Conservation (phyloP, 30 jellyfish, hydroid and myxozoan genomes). For the Turritopsis rubra region DNA sequence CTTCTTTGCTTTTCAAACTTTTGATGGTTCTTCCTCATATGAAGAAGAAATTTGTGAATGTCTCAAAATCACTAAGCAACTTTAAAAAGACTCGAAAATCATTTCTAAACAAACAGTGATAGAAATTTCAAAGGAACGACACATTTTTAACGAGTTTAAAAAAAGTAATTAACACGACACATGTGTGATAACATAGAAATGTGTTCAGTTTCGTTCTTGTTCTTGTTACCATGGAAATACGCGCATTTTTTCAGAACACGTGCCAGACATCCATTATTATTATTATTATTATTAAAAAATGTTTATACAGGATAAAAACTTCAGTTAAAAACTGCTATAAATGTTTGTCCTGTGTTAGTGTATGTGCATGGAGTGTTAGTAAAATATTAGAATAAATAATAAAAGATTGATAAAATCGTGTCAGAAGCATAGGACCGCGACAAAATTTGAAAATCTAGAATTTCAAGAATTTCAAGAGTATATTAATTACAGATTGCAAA, state of each 20-base stretch:
- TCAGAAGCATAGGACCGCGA: too few relatives aligned
- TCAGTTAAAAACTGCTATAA: too few relatives aligned
- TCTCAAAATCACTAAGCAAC: neutral
- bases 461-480: too few relatives aligned
- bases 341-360: too few relatives aligned
- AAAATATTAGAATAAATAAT: too few relatives aligned
- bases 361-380: too few relatives aligned
- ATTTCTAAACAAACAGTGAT: neutral
- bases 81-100: neutral
- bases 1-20: neutral
- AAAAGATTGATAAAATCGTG: too few relatives aligned
- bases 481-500: too few relatives aligned
- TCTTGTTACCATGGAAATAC: neutral
- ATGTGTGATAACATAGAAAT: neutral
- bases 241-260: neutral
- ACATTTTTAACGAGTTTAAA: neutral
- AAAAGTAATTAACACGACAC: neutral
- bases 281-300: too few relatives aligned
- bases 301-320: too few relatives aligned
- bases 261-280: neutral
- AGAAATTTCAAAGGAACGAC: neutral
- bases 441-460: too few relatives aligned
- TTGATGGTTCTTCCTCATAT: neutral
- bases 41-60: neutral
- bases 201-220: neutral